Evolutionary conservation across 2,797 vertebrate species (phyloP), one percentile per base, ranked within the genome.

Genomic region (Sebastolobus altivelis): DNA sequence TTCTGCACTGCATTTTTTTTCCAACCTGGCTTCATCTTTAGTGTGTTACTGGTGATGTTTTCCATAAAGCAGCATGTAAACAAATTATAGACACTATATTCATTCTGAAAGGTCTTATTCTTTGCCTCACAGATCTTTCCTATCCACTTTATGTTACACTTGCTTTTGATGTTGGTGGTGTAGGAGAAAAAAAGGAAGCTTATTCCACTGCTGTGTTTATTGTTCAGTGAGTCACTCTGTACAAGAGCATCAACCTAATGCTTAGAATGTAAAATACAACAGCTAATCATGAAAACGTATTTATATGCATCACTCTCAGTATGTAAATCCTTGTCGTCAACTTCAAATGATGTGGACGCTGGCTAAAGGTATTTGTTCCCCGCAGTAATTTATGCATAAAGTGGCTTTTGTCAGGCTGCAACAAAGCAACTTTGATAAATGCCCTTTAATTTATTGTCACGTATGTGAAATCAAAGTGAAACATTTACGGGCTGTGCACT

Each of bases 361-460:
- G 90, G 92, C 93, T 96, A 94, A 96, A 96, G 96, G 94, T 96
- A 95, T 97, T 97, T 96, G 94, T 96, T 95, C 94, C 92, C 95
- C 81, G 92, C 95, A 90, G 95, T 97, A 96, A 97, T 97, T 98
- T 97, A 97, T 97, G 96, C 96, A 97, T 94, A 96, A 97, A 96
- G 96, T 95, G 95, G 92, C 95, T 96, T 96, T 97, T 96, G 94
- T 96, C 96, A 97, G 94, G 88, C 92, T 86, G 91, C 94, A 96
- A 96, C 96, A 96, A 96, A 97, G 94, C 93, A 92, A 95, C 95
- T 95, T 97, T 97, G 97, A 97, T 97, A 95, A 97, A 98, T 97
- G 96, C 90, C 93, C 92, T 95, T 96, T 98, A 97, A 98, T 97
- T 97, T 98, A 97, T 97, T 96, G 96, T 97, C 97, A 97, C 96